Conservation (phyloP, 2,113 vertebrate species). For the Triplophysa rosa region DNA sequence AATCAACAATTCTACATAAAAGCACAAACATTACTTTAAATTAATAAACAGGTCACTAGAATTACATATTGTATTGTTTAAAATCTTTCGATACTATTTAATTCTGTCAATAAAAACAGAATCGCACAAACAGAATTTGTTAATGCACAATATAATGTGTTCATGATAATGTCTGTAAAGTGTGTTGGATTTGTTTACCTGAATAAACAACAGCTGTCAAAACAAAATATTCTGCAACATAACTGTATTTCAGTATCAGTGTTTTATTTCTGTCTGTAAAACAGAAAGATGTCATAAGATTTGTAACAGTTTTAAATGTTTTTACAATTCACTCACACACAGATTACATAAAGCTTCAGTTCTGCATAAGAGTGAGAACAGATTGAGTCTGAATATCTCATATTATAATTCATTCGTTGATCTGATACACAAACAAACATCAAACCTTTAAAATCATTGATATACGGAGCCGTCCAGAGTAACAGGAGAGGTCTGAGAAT, state of each 20-base stretch:
- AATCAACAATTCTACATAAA: background rate
- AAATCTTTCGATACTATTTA: no score
- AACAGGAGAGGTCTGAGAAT: conserved; percentile 2
- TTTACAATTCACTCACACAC: background rate
- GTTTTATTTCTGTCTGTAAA: background rate
- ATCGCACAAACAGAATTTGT: no score
- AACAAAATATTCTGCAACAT: background rate
- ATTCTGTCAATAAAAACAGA: background rate
- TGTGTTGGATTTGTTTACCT: background rate
- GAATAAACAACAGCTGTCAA: background rate
- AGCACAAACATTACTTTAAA: background rate
- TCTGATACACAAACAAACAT: background rate
- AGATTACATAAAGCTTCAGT: background rate
- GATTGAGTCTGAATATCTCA: background rate
- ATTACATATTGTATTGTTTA: no score
- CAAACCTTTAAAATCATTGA: background rate
- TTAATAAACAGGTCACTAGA: background rate
- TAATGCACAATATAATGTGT: background rate
- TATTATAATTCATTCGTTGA: background rate
- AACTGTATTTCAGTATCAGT: background rate
- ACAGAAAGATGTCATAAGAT: background rate
- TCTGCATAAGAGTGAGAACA: no score
- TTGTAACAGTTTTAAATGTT: background rate
- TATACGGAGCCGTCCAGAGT: background rate
- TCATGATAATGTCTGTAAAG: background rate